Evolutionary conservation across 2,888 invertebrate species (phyloP), one percentile per base, ranked within the genome.

Genomic region (Drosophila fulvimacula): DNA sequence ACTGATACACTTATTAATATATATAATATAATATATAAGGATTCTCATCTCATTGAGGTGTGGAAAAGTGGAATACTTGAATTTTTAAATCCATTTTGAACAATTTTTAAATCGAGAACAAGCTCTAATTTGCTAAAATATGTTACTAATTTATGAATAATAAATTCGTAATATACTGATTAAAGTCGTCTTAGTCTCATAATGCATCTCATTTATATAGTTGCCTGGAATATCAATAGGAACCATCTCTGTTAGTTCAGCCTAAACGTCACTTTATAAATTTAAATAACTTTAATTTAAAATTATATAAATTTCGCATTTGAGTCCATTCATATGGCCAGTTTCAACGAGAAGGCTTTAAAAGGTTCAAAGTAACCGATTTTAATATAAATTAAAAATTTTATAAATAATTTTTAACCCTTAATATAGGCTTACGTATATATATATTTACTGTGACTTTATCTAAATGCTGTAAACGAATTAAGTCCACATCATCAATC

Each of bases 401-500:
- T 42, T 27, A 34, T 32, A 48, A 52, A 27, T 51, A 51, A 69
- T 34, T 32, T 32, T 32, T 32, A 57, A 41, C 32, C 48, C 57
- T 57, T 48, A 11, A 19, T 32, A 17, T 48, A 30, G 32, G 48
- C 17, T 32, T 48, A 19, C 30, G n/a, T 13, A 19, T 13, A 3
- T 48, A 13, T 30, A 17, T 48, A 30, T 21, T 51, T 13, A 15
- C 49, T 21, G 34, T 21, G 61, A 76, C 64, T 67, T 73, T 65
- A 53, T 66, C 60, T 59, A 73, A 67, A 74, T 66, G 63, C 56
- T 58, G 68, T 41, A 49, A 51, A 21, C 46, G 67, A 63, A 66
- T 83, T 84, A 83, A 73, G 83, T 68, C 46, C 42, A 56, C 59
- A 67, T 75, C 89, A 83, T 83, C 87, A 83, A 83, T 83, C 83